phyloP scores from a whole-genome alignment of 2,888 invertebrate genomes.

The Clostera curtula region DNA sequence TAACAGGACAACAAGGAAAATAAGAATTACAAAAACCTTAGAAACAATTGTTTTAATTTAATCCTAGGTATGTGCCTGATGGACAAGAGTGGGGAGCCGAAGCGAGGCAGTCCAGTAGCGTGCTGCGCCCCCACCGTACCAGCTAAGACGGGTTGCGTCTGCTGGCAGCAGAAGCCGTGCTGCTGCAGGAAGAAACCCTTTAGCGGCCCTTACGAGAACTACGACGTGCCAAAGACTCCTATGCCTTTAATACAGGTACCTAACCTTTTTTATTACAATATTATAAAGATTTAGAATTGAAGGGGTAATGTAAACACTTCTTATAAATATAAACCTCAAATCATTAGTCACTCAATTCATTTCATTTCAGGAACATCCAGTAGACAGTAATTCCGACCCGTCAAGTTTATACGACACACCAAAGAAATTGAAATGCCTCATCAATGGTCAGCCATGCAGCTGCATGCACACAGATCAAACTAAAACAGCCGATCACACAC shows the following conservation, averaged over 20 bases:
- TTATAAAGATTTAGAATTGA: too few species aligned
- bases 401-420: constrained; percentile 83
- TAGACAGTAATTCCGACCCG: constrained; percentile 40
- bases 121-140: constrained; percentile 76
- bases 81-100: constrained; percentile 69
- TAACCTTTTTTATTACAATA: too few species aligned
- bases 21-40: too few species aligned
- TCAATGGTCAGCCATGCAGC: constrained; percentile 72
- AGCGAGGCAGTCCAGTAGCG: constrained; percentile 53
- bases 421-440: constrained; percentile 82
- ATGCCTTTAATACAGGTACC: constrained; percentile 68
- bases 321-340: too few species aligned
- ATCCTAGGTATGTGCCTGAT: too few species aligned
- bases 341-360: background rate
- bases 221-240: constrained; percentile 85
- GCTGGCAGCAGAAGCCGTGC: constrained; percentile 61
- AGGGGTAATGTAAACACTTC: too few species aligned
- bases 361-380: constrained; percentile 61
- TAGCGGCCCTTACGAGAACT: constrained; percentile 83
- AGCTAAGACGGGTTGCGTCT: constrained; percentile 66
- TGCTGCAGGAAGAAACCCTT: constrained; percentile 56
- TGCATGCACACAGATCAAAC: constrained; percentile 53
- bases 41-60: too few species aligned
- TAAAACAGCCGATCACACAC: constrained; percentile 71
- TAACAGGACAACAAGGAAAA: too few species aligned